Conservation (phyloP, 2,888 invertebrate species). For the Dicroscelio sp. region DNA sequence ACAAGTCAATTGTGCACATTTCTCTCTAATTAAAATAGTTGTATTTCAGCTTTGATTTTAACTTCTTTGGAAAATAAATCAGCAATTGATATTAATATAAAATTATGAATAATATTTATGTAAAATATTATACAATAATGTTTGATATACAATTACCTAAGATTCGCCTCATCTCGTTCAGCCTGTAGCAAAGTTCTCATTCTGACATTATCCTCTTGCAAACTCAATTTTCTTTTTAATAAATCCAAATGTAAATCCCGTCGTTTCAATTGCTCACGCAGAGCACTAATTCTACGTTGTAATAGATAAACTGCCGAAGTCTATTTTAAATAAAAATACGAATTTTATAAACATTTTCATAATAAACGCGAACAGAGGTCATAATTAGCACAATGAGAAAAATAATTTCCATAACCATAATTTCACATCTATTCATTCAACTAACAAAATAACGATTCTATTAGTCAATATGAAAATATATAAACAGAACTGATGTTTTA, state of each 20-base stretch:
- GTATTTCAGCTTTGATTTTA: too few relatives aligned
- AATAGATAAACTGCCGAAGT: conserved; percentile 94
- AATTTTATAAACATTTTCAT: background rate
- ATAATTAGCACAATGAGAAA: background rate
- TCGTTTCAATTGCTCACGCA: conserved; percentile 97
- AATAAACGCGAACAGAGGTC: too few relatives aligned
- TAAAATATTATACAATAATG: conserved; percentile 22
- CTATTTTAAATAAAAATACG: conserved; percentile 39
- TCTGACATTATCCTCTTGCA: conserved; percentile 95
- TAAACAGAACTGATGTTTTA: background rate
- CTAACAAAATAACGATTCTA: too few relatives aligned
- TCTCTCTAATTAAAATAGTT: too few relatives aligned
- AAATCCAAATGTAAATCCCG: conserved; percentile 98
- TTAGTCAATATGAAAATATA: background rate
- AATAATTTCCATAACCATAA: background rate
- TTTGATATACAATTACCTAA: conserved; percentile 90
- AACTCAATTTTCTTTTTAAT: conserved; percentile 96
- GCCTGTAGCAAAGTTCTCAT: conserved; percentile 93
- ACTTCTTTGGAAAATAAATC: too few relatives aligned
- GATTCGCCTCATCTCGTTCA: conserved; percentile 92
- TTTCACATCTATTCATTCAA: too few relatives aligned
- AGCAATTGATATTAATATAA: conserved; percentile 15
- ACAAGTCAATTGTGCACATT: background rate
- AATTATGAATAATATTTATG: too few relatives aligned
- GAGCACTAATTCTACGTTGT: conserved; percentile 96